Conservation (phyloP, 2,113 vertebrate species). For the Rhodinocichla rosea region DNA sequence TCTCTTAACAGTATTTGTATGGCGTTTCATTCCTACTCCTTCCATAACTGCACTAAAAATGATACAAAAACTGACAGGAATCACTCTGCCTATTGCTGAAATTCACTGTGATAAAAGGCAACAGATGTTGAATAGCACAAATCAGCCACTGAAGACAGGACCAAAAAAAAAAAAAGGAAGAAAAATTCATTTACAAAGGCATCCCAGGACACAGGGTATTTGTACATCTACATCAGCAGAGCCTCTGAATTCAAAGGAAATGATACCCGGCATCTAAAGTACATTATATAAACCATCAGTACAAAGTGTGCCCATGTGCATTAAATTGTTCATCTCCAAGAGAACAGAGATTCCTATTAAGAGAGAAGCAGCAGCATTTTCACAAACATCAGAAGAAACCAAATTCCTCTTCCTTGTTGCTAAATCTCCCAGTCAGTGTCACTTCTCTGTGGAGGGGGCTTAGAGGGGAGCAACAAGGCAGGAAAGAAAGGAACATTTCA, state of each 20-base stretch:
- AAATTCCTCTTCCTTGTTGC: background rate
- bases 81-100: background rate
- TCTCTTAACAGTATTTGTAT: background rate
- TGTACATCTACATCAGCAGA: background rate
- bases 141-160: background rate
- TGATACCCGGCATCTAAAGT: background rate
- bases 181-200: background rate
- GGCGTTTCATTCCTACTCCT: background rate
- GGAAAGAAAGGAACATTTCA: background rate
- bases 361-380: background rate
- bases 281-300: background rate
- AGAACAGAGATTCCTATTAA: background rate
- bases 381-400: background rate
- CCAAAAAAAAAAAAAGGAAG: background rate
- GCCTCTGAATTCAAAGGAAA: background rate
- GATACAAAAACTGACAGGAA: background rate
- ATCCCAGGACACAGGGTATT: background rate
- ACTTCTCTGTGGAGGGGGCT: background rate
- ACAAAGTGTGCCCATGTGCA: background rate
- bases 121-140: background rate
- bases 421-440: background rate
- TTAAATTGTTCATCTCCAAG: background rate
- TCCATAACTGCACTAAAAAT: background rate
- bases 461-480: background rate
- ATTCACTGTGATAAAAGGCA: conserved; percentile 8